phyloP scores from a whole-genome alignment of 2,113 vertebrate species.

The Amblyopsis rosae region DNA sequence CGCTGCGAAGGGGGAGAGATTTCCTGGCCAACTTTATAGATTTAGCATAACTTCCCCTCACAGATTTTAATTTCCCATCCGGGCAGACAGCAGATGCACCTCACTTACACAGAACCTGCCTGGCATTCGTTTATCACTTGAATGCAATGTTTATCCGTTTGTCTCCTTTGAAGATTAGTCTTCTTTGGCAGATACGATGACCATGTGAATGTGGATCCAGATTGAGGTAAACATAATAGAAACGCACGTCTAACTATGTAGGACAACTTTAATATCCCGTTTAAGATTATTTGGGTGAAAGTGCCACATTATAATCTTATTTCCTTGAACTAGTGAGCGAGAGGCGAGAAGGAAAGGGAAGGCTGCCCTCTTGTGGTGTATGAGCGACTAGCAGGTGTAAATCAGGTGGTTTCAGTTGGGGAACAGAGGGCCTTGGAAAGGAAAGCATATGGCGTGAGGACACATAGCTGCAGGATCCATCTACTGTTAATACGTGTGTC shows the following conservation, averaged over 20 bases:
- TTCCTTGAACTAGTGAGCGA: no score
- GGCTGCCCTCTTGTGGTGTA: constrained; percentile 63
- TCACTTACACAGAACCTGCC: constrained; percentile 60
- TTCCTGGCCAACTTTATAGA: constrained; percentile 77
- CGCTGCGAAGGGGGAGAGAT: constrained; percentile 72
- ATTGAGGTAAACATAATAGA: background rate
- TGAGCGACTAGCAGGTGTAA: constrained; percentile 35
- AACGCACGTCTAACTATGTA: constrained; percentile 1
- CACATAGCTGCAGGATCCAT: constrained; percentile 77
- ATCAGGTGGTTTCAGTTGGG: constrained; percentile 22
- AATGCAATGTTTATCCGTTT: constrained; percentile 42
- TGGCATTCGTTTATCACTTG: constrained; percentile 61
- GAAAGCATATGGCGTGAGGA: constrained; percentile 76
- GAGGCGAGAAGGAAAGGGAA: background rate
- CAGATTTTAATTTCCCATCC: constrained; percentile 77
- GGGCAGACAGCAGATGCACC: constrained; percentile 69
- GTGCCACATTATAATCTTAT: no score
- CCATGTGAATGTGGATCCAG: background rate
- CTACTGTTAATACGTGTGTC: constrained; percentile 78
- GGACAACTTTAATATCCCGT: background rate
- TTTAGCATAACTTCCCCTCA: constrained; percentile 73
- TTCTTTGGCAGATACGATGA: background rate
- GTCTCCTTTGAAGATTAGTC: constrained; percentile 33
- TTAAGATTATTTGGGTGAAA: background rate
- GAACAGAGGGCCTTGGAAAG: constrained; percentile 58